These are phyloP conservation scores for Periophthalmodon schlosseri DNA, from an alignment of 2,113 vertebrate genomes.

Conservation along the genomic window DNA sequence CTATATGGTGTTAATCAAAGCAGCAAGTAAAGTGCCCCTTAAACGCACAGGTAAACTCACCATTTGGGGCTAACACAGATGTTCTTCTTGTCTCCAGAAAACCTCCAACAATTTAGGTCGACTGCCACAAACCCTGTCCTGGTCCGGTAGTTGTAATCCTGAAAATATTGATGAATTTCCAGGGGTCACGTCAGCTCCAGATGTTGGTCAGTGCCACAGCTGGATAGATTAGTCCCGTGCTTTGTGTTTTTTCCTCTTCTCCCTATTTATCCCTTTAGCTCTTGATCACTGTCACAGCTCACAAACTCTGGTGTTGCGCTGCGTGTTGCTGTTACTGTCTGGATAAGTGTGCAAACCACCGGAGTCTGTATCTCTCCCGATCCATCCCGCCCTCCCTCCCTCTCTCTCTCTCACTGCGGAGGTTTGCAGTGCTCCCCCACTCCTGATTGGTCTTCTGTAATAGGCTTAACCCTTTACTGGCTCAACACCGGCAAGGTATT, in stretches of 20 bases:
- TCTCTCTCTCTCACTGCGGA: conserved; percentile 91
- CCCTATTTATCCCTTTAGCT: conserved; percentile 29
- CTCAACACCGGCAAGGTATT: conserved; percentile 60
- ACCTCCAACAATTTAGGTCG: conserved; percentile 43
- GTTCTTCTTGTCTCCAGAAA: conserved; percentile 32
- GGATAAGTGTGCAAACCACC: conserved; percentile 60
- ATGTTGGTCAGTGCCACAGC: conserved; percentile 35
- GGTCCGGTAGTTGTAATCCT: conserved; percentile 44
- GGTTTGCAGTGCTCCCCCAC: conserved; percentile 94
- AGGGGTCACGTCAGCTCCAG: conserved; percentile 43
- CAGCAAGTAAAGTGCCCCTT: conserved; percentile 51
- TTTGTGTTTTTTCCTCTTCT: conserved; percentile 5
- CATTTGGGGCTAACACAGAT: conserved; percentile 57
- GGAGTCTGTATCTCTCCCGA: conserved; percentile 68
- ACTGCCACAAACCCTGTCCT: conserved; percentile 29
- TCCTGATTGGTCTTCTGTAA: conserved; percentile 97
- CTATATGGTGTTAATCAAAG: conserved; percentile 40
- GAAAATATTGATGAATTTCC: conserved; percentile 30
- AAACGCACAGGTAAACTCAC: conserved; percentile 59
- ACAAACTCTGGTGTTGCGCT: conserved; percentile 57
- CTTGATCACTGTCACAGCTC: conserved; percentile 38
- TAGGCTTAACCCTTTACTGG: conserved; percentile 87
- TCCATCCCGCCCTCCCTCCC: conserved; percentile 54
- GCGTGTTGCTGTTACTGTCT: conserved; percentile 48
- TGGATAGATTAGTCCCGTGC: conserved; percentile 41